Evolutionary conservation across 53 echinoderm and acorn worm genomes (phyloP), one percentile per base, ranked within the genome.

Genomic region (Glandiceps talaboti): DNA sequence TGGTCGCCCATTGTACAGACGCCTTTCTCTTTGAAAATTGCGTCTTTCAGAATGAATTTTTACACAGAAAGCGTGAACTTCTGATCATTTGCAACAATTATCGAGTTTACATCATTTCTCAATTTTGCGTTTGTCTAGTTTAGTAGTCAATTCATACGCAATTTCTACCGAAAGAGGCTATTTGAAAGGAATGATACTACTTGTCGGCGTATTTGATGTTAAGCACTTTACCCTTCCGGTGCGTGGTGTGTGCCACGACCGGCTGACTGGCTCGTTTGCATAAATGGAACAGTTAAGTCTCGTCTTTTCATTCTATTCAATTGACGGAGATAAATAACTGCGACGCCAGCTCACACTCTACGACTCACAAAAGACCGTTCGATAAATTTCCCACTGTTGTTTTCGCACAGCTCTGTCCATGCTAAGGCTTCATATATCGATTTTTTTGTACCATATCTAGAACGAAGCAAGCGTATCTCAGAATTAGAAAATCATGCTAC

Each of bases 221-320:
- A 45, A 45, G 64, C 64, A 45, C 64, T 45, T 45, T 45, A 45
- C 64, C 64, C 64, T 45, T 45, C 64, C 64, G 64, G 64, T 45
- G 64, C 64, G 64, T 45, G 64, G 64, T 45, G 64, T 45, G 20
- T 45, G 64, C 64, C 64, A 45, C 64, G 64, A 20, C 64, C 64
- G 64, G 6, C 64, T 45, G 64, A 6, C 64, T 45, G 20, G 64
- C 64, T 45, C 64, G 64, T 45, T 45, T 45, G 64, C 64, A 45
- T 45, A 45, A 45, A 45, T 45, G 6, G 64, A 12, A 45, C 64
- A 45, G 64, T 45, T 45, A 45, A 20, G 6, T 20, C 20, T 20
- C 6, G 20, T 45, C 64, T 45, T 45, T 45, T 45, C 64, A 45
- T 45, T 45, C 64, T 12, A 45, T 45, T 45, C 64, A 45, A 45